These are phyloP conservation scores for Cremastobaeus sp. DNA, from an alignment of 2,888 invertebrate species.

Conservation along the genomic window DNA sequence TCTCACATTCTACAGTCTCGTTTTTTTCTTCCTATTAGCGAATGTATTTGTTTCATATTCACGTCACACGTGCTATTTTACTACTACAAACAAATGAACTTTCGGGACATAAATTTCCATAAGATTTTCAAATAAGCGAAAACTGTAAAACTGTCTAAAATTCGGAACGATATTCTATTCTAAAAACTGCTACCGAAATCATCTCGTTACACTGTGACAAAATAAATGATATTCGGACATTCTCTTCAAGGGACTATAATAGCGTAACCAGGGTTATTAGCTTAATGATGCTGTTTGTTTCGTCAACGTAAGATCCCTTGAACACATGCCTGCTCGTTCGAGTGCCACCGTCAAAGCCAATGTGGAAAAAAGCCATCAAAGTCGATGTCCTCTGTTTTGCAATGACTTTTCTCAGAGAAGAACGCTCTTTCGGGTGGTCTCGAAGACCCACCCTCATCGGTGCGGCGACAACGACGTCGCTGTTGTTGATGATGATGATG, in stretches of 20 bases:
- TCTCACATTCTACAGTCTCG: no score
- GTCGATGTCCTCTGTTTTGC: conserved; percentile 32
- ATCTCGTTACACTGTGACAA: conserved; percentile 27
- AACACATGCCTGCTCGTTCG: conserved; percentile 39
- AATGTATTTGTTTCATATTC: no score
- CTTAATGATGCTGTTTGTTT: conserved; percentile 57
- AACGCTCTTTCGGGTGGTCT: conserved; percentile 69
- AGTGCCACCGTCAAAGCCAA: conserved; percentile 34
- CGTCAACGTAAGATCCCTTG: conserved; percentile 14
- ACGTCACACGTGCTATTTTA: no score
- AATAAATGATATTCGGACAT: conserved; percentile 44
- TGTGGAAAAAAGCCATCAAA: conserved; percentile 49
- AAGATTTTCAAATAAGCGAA: no score
- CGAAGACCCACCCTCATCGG: conserved; percentile 61
- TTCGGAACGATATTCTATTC: no score
- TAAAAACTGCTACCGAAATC: no score
- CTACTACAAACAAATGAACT: no score
- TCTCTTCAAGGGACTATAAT: conserved; percentile 39
- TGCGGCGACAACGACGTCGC: conserved; percentile 65
- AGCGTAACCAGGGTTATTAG: conserved; percentile 57
- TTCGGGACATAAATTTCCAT: no score
- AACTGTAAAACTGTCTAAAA: no score
- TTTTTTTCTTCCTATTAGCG: neutral
- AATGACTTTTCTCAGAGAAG: conserved; percentile 51
- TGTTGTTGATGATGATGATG: conserved; percentile 78